These are phyloP conservation scores for Aspidapion aeneum DNA, from an alignment of 2,888 invertebrate genomes.

Conservation along the genomic window DNA sequence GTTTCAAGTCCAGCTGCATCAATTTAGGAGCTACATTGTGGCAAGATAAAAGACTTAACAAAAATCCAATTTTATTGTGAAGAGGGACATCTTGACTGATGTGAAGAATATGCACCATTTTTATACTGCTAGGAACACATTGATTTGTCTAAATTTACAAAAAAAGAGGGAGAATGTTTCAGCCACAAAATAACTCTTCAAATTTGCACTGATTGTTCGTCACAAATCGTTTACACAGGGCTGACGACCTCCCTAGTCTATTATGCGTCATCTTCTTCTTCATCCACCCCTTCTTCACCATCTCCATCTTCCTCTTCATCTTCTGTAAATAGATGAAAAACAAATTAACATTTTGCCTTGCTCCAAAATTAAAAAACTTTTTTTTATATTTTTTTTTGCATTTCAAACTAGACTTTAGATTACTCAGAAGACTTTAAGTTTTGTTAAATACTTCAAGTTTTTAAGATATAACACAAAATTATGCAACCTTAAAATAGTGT, in stretches of 20 bases:
- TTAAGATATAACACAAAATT: too few species aligned
- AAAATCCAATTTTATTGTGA: not conserved
- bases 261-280: slow-evolving; percentile 50
- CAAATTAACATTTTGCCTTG: not conserved
- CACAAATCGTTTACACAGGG: slow-evolving; percentile 31
- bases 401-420: too few species aligned
- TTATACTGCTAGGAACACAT: not conserved
- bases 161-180: not conserved
- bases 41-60: slow-evolving; percentile 26
- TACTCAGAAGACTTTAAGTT: too few species aligned
- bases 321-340: slow-evolving; percentile 37
- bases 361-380: not conserved
- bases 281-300: slow-evolving; percentile 46
- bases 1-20: slow-evolving; percentile 27
- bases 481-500: too few species aligned
- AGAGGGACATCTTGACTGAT: not conserved
- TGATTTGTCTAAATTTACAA: not conserved
- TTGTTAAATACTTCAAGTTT: too few species aligned
- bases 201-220: slow-evolving; percentile 27
- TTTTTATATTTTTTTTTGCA: not conserved
- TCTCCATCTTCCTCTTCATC: slow-evolving; percentile 48
- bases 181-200: slow-evolving; percentile 29
- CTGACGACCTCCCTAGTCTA: slow-evolving; percentile 37
- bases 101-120: not conserved
- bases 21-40: slow-evolving; percentile 42